Base-by-base conservation (phyloP, 1,140 invertebrate genomes). In the Conus betulinus region DNA sequence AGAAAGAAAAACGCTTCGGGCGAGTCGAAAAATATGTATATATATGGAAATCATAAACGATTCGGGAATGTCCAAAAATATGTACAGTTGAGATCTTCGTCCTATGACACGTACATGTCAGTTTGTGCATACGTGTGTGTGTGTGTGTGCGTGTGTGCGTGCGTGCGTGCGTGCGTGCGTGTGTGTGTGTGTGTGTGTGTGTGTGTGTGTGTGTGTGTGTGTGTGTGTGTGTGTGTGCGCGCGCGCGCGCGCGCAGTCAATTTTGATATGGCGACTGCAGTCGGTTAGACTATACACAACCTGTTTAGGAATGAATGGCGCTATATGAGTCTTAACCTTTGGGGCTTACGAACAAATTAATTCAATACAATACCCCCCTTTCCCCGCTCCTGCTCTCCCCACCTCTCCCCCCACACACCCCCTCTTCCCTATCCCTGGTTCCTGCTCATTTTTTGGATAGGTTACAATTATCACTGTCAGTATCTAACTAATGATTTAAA, bases 161-260 rank as follows among this genome's bases (percentile, higher is more conserved):
- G 71, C 4, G 71, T 74, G 71, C 6, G 71, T 74, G 71, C 4
- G 71, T n/a, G n/a, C 6, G 71, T 23, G 71, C 6, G 71, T 74
- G 71, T 74, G 15, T n/a, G 81, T 83, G 52, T 10, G 81, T 55
- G 52, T n/a, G 23, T 83, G 23, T 57, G 53, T 51, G 71, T n/a
- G 71, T 74, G 71, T 74, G 71, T 74, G 71, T 74, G 71, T n/a
- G 71, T 74, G 71, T n/a, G 71, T n/a, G 71, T 74, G 71, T 74
- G 71, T 74, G 71, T 25, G 71, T n/a, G n/a, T 74, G 71, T 23
- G 71, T 74, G 71, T 74, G 71, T 74, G 15, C 4, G n/a, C 6
- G n/a, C 1, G 15, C 6, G 71, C 1, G 15, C 6, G 15, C 1
- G n/a, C 6, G 71, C n/a, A 25, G 11, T 63, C 60, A 20, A 13